Base-by-base conservation (phyloP, 2,888 invertebrate genomes). In the Sceliomorpha sp. region DNA sequence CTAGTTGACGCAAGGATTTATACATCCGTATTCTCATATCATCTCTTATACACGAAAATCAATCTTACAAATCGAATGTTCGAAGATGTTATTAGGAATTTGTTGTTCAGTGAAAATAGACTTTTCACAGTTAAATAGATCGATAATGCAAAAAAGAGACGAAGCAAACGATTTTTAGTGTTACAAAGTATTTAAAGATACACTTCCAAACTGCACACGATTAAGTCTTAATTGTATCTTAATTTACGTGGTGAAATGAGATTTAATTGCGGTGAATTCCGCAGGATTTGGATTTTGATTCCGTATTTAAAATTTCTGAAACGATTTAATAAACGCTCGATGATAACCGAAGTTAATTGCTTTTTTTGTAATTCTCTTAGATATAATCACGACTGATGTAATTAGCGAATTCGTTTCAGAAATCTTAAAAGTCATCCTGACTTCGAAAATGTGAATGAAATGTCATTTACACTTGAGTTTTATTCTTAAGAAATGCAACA, bases 1-100 rank as follows among this genome's bases (percentile, higher is more conserved):
- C 47, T 59, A 59, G 59, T 59, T 53, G 53, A 37, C 31, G 53
- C 48, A 40, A 53, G 20, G 48, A 27, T 67, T 67, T 53, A 39
- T 42, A 51, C 37, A 59, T 42, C 40, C 59, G 29, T 34, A 15
- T 47, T 59, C 13, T 42, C 32, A 32, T 32, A 3, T 32, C 12
- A 4, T 20, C 50, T 32, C 8, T 32, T 12, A 12, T 37, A 29
- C 7, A 29, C 8, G 32, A 24, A 32, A 42, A 42, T 9, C 3
- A 48, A 42, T 27, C n/a, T 40, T 47, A 34, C 29, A 48, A 66
- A 48, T 48, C 48, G 48, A 48, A 48, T 36, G 8, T 20, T 24
- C 13, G 31, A 31, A 55, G 39, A n/a, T 10, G 31, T 12, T 20
- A 13, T 15, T 60, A 68, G 45, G 37, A 58, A 56, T 62, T 37